A percentile compares a stretch with the other conserved stretches of the same genome.
Conservation (phyloP, 2,113 vertebrate species). For the Ictalurus punctatus region DNA sequence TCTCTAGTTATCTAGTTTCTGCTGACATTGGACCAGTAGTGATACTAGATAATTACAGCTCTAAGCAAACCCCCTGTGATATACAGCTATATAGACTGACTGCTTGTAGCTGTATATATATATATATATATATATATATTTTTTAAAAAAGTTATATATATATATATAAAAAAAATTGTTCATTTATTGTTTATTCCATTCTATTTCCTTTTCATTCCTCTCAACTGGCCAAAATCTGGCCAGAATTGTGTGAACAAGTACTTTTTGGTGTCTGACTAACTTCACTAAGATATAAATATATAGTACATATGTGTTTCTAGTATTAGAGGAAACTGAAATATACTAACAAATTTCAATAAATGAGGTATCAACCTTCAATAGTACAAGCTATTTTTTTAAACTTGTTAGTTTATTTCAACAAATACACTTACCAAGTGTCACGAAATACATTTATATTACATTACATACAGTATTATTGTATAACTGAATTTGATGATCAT, state of each 20-base stretch:
- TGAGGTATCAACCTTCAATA: too few relatives aligned
- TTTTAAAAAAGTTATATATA: too few relatives aligned
- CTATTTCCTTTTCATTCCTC: background rate
- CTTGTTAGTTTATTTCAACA: too few relatives aligned
- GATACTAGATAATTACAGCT: background rate
- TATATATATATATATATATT: too few relatives aligned
- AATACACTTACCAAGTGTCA: background rate
- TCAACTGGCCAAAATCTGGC: background rate
- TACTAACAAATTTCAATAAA: background rate
- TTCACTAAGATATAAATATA: background rate
- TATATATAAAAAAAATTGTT: background rate
- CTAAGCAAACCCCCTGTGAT: background rate
- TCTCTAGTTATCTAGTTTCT: background rate
- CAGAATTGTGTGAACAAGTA: background rate
- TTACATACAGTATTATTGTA: background rate
- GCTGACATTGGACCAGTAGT: background rate
- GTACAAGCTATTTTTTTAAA: too few relatives aligned
- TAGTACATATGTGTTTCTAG: background rate
- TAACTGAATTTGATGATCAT: background rate
- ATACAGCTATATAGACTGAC: background rate
- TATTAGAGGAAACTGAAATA: background rate
- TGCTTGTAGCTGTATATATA: too few relatives aligned
- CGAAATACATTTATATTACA: background rate
- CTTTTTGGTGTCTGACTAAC: background rate
- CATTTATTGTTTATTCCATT: background rate